Evolutionary conservation across 1,140 invertebrate species (phyloP).

Genomic region (Neotoxoptera formosana): DNA sequence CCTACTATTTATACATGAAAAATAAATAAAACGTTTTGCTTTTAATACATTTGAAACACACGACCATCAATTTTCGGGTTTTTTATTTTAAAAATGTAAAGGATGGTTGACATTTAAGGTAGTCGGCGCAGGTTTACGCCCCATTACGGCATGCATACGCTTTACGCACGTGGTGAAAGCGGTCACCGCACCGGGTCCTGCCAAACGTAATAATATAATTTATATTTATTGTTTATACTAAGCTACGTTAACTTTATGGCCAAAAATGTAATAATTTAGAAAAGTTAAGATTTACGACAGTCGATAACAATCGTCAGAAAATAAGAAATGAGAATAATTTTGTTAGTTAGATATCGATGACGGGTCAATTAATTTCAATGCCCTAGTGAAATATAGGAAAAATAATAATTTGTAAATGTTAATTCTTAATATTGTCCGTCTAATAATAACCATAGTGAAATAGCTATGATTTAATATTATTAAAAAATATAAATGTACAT

Average conservation of each 20-base stretch:
- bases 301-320: not conserved
- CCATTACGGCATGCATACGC: not conserved
- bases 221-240: not conserved
- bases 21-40: not conserved
- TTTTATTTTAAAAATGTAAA: not conserved
- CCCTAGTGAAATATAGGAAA: not conserved
- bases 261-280: not conserved
- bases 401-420: not conserved
- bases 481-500: not conserved
- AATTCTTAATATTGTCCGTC: not conserved
- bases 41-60: not conserved
- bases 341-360: not conserved
- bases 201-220: not conserved
- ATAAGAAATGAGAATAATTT: not conserved
- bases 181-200: not conserved
- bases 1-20: not conserved
- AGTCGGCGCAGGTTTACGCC: not conserved
- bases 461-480: not conserved
- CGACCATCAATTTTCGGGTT: not conserved
- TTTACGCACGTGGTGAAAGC: not conserved
- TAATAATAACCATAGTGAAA: not conserved
- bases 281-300: not conserved
- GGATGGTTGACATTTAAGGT: not conserved
- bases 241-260: not conserved
- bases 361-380: not conserved